Conservation (phyloP, 2,888 invertebrate species). For the Polyommatus iphigenia region DNA sequence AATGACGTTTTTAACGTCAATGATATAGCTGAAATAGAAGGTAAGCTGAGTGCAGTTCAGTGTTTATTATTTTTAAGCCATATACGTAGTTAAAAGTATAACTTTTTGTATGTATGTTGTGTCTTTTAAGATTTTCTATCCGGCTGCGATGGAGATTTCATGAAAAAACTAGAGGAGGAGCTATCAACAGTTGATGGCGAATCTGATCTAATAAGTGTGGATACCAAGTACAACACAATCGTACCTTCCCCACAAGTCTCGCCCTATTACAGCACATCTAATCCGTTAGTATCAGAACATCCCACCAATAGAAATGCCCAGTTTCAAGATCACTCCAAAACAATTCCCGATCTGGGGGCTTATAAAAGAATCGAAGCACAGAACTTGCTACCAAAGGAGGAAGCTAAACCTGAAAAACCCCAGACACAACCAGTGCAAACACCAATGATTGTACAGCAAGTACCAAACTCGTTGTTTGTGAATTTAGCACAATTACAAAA, state of each 20-base stretch:
- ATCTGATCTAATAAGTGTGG: constrained; percentile 56
- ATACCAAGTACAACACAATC: constrained; percentile 56
- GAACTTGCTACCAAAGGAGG: constrained; percentile 53
- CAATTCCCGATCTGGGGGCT: constrained; percentile 57
- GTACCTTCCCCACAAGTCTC: constrained; percentile 57
- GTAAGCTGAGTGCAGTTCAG: constrained; percentile 59
- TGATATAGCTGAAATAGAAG: constrained; percentile 85
- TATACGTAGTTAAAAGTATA: not conserved
- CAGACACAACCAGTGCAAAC: constrained; percentile 56
- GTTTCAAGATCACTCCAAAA: constrained; percentile 52
- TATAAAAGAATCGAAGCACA: constrained; percentile 60
- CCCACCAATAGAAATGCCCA: constrained; percentile 52
- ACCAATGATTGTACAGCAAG: constrained; percentile 70
- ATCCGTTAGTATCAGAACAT: constrained; percentile 69
- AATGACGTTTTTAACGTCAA: constrained; percentile 83
- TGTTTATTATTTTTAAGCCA: not conserved
- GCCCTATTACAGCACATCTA: constrained; percentile 56
- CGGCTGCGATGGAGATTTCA: constrained; percentile 84
- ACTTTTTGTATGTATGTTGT: constrained; percentile 16
- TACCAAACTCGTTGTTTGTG: constrained; percentile 68
- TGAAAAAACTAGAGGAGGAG: constrained; percentile 76
- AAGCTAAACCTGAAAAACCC: constrained; percentile 54
- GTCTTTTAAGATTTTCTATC: constrained; percentile 81
- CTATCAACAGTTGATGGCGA: constrained; percentile 62
- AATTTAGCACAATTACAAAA: constrained; percentile 65